Base-by-base conservation (phyloP, 2,113 vertebrate species). In the Spilogale gracilis region DNA sequence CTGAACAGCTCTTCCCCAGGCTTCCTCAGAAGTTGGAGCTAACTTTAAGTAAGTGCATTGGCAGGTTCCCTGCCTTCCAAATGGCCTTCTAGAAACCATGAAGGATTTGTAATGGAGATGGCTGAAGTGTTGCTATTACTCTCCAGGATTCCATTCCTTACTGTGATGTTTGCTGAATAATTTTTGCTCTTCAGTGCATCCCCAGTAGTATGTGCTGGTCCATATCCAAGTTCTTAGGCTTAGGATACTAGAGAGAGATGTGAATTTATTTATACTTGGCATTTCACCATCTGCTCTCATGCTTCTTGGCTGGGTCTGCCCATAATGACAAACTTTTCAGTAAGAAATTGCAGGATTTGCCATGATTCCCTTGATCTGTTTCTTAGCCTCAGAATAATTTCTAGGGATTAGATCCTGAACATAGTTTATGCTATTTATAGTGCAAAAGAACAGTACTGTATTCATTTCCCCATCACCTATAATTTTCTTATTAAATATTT, bases 271-370 rank as follows among this genome's bases (percentile, higher is more conserved):
- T 91, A 73, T 61, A 97, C 45, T 97, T 97, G 98, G 95, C 97
- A 96, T 96, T 97, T 97, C 65, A 97, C 97, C 97, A 98, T 97
- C 97, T 98, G 97, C 50, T 96, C 48, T 92, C 45, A n/a, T 30
- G 50, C 58, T 95, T 96, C 71, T 96, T 96, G 90, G 94, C 94
- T 95, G 94, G 56, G 65, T 96, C 23, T 88, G 63, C 82, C 76
- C 79, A 85, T 73, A 96, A 97, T 25, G 52, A 96, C n/a, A 96
- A 97, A 95, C 16, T 95, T 96, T 92, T 87, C 87, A 60, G 43
- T 78, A 96, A 90, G 63, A 92, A 96, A 95, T 88, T 30, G 0
- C 10, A 89, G 38, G 9, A 6, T 78, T 92, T 96, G 79, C 92
- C 91, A 9, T 79, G 48, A 83, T 93, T 97, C 80, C 74, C 74